Base-by-base conservation (phyloP, 2,888 invertebrate species). In the Orthonevra nobilis region DNA sequence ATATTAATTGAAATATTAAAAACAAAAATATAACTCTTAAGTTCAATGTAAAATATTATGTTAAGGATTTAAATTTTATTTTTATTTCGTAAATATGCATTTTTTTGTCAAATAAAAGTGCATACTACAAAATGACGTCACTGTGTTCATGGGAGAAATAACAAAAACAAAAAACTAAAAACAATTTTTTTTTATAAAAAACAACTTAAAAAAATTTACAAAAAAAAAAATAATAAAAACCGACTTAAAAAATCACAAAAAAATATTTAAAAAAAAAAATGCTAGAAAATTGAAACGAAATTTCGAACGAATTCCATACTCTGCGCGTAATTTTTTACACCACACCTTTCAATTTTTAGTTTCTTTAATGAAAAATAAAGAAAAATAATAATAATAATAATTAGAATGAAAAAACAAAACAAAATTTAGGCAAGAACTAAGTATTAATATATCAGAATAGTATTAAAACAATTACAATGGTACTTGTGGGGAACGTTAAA, bases 221-320 rank as follows among this genome's bases (percentile, higher is more conserved):
- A 61, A 69, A 58, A 54, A 58, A 75, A 30, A 64, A 70, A 56
- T 17, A 19, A 50, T 44, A 42, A 70, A 54, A 20, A 58, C 44
- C 64, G 64, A 58, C 46, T 56, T 32, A 54, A 50, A 68, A 77
- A 72, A 64, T 10, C 32, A 54, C 56, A 48, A 75, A 73, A 69
- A 73, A 63, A n/a, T n/a, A n/a, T n/a, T n/a, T n/a, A n/a, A n/a
- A n/a, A n/a, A n/a, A n/a, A n/a, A n/a, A n/a, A n/a, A n/a, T n/a
- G n/a, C n/a, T n/a, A n/a, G n/a, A n/a, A 58, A 44, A 52, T 50
- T 60, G 28, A 72, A 79, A 48, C 79, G 79, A 79, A 61, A 72
- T 72, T 72, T 79, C 72, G 79, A 79, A 79, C 73, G 79, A 79
- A 73, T 79, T 79, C 79, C 79, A 79, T 60, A 66, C 54, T 79